Base-by-base conservation (phyloP, 2,888 invertebrate genomes). In the Dynastes tityus region DNA sequence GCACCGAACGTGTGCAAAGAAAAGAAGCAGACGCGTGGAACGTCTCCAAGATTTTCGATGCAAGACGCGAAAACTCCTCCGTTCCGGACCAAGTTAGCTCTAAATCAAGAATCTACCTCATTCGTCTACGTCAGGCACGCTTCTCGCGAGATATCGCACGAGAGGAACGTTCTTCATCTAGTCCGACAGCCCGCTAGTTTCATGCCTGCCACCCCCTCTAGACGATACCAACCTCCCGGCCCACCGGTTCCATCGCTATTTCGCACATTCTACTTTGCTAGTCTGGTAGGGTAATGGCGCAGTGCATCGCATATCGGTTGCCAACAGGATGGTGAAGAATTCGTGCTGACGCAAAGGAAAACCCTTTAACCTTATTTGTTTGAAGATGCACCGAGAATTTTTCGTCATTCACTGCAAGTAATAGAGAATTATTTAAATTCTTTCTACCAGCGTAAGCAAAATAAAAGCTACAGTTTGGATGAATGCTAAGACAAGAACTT, bases 51-150 rank as follows among this genome's bases (percentile, higher is more conserved):
- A 74, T 74, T 61, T 74, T 45, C 16, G 40, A 61, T 74, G 73
- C 73, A 27, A 61, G 29, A 61, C 55, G 22, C 40, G 16, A 16
- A 22, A 74, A 13, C 63, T 61, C 27, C 53, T n/a, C 45, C 55
- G 49, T 32, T 61, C 49, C 61, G 45, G 13, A 74, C 61, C 9
- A 74, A 61, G 73, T 49, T 45, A 45, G 45, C 61, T 13, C 63
- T 74, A 74, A 74, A 74, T 74, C 73, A 61, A 74, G 61, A 40
- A 61, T 40, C 73, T 45, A 22, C 27, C 73, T 27, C 73, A 74
- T 74, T 74, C 61, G 61, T 74, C 73, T 49, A 61, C 45, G 73
- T 74, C 73, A 61, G 13, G 22, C 22, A 16, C 61, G 73, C 61
- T 74, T 61, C 61, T 61, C 40, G 45, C 73, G 45, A 45, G 61